Conservation (phyloP, 2,888 invertebrate species). For the Athrips mouffetella region DNA sequence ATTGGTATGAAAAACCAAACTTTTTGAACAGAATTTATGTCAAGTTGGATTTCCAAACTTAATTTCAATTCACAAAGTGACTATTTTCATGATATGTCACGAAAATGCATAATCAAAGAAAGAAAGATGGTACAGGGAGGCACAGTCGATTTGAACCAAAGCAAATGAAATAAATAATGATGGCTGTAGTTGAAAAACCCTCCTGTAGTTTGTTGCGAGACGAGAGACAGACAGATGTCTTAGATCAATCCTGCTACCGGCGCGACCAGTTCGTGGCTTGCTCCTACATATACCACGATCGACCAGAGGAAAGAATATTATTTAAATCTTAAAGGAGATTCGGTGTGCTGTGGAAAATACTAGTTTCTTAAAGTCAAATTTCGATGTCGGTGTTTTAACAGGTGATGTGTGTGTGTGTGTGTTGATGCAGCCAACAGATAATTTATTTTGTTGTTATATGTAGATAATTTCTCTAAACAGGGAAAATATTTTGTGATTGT, state of each 20-base stretch:
- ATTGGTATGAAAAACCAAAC: no score
- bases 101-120: conserved; percentile 2
- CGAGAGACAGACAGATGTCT: conserved; percentile 63
- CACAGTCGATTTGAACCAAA: background rate
- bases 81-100: background rate
- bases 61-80: background rate
- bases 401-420: no score
- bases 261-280: conserved; percentile 52
- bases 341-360: background rate
- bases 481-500: no score
- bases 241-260: conserved; percentile 62
- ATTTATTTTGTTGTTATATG: no score
- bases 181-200: background rate
- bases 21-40: background rate
- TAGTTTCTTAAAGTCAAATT: background rate
- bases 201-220: conserved; percentile 32
- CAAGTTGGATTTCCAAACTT: background rate
- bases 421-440: no score
- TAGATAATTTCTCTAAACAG: no score
- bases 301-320: conserved; percentile 2
- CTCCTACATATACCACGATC: conserved; percentile 39
- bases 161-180: background rate
- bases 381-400: no score
- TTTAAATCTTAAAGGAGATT: background rate
- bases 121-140: conserved; percentile 2